Conservation (phyloP, 2,888 invertebrate species). For the Eurytoma californica region DNA sequence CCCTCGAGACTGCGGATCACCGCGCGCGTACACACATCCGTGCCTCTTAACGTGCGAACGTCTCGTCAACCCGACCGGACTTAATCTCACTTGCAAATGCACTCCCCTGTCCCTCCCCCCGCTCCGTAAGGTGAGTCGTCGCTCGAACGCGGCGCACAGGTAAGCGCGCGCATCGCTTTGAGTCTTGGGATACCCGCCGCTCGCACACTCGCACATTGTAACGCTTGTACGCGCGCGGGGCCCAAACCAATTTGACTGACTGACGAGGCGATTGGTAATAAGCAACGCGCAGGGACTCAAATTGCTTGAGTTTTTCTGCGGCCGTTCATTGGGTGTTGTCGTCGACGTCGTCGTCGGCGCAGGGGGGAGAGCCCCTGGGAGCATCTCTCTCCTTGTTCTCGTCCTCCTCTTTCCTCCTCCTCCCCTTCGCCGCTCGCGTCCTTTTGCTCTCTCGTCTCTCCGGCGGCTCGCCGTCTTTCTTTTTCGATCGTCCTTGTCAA, state of each 20-base stretch:
- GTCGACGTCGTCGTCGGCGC: conserved; percentile 60
- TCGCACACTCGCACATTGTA: conserved; percentile 11
- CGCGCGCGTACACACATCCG: neutral
- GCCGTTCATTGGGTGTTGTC: conserved; percentile 71
- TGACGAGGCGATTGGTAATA: conserved; percentile 74
- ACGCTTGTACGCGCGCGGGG: conserved; percentile 45
- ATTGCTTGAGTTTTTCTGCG: conserved; percentile 73
- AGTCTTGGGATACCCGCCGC: neutral
- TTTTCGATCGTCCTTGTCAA: conserved; percentile 56
- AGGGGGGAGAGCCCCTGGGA: conserved; percentile 32
- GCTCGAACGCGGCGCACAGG: conserved; percentile 35
- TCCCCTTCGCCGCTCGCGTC: conserved; percentile 27
- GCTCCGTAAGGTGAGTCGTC: neutral
- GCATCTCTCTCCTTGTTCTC: conserved; percentile 41
- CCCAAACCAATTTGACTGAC: conserved; percentile 73
- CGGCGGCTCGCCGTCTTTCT: conserved; percentile 41
- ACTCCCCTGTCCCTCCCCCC: conserved; percentile 44
- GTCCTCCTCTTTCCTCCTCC: conserved; percentile 32
- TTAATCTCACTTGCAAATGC: conserved; percentile 70
- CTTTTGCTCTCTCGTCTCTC: conserved; percentile 20
- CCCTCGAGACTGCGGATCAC: neutral
- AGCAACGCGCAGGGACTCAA: conserved; percentile 70
- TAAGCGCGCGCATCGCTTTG: conserved; percentile 48
- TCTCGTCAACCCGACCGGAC: conserved; percentile 64
- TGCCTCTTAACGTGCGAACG: conserved; percentile 60